Percentiles rank a stretch among this genome's conserved stretches.
phyloP scores from a whole-genome alignment of 53 echinoderm and acorn worm species.

The Apostichopus leukothele region DNA sequence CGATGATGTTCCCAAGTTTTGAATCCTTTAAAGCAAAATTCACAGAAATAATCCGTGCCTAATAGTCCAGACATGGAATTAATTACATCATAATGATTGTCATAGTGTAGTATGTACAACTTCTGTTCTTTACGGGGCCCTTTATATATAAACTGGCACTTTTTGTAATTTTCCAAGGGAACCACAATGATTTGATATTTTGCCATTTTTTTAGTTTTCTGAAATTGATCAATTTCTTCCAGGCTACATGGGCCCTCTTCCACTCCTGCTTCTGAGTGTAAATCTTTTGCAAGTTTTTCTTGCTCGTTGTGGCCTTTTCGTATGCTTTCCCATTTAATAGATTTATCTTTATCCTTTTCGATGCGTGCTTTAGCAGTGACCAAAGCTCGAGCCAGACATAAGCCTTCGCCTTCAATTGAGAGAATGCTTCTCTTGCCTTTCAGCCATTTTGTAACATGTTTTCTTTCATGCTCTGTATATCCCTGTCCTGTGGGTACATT shows the following conservation, averaged over 20 bases:
- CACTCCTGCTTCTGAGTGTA: slow-evolving; percentile 39
- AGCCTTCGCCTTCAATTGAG: background rate
- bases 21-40: slow-evolving; percentile 58
- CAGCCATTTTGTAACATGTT: background rate
- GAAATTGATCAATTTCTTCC: slow-evolving; percentile 54
- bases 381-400: slow-evolving; percentile 9
- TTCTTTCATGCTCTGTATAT: background rate
- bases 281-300: slow-evolving; percentile 18
- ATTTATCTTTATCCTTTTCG: background rate
- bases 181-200: slow-evolving; percentile 8
- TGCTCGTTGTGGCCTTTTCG: slow-evolving; percentile 2
- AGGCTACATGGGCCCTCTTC: slow-evolving; percentile 41
- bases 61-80: slow-evolving; percentile 50
- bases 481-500: background rate
- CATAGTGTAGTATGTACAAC: slow-evolving; percentile 45
- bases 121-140: slow-evolving; percentile 40
- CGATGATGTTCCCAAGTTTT: slow-evolving; percentile 47
- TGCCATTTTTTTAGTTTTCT: background rate
- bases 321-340: background rate
- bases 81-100: slow-evolving; percentile 61
- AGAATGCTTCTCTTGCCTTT: background rate
- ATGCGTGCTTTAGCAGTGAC: slow-evolving; percentile 14
- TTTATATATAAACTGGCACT: slow-evolving; percentile 39
- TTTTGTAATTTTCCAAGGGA: slow-evolving; percentile 36
- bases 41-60: slow-evolving; percentile 55